Evolutionary conservation across 2,113 vertebrate genomes (phyloP).

Genomic region (Nycticryphes semicollaris): DNA sequence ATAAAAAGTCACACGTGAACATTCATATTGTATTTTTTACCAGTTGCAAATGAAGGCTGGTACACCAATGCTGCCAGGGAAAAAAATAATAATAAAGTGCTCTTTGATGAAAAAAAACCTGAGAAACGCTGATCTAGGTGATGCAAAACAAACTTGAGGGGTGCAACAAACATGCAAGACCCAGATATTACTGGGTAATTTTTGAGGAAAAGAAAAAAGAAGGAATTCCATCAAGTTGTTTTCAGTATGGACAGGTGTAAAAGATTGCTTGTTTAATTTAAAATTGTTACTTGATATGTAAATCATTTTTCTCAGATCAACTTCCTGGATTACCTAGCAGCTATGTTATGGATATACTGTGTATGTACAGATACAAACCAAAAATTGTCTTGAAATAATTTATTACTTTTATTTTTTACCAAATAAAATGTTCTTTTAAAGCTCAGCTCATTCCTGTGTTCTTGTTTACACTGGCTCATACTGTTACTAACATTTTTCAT

Average conservation of each 20-base stretch:
- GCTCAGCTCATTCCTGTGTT: background rate
- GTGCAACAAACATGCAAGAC: background rate
- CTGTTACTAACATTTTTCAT: background rate
- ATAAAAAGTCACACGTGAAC: background rate
- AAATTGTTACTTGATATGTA: background rate
- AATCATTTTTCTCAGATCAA: background rate
- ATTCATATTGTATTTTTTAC: background rate
- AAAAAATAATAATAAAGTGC: background rate
- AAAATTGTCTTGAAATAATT: constrained; percentile 58
- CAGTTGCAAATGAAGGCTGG: background rate
- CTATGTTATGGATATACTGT: background rate
- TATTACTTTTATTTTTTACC: constrained; percentile 64
- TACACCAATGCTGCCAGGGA: background rate
- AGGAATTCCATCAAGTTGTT: background rate
- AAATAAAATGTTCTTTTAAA: constrained; percentile 62
- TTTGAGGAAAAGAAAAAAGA: rapidly evolving
- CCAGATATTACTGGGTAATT: background rate
- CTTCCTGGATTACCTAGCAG: background rate
- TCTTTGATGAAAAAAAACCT: background rate
- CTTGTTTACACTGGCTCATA: background rate
- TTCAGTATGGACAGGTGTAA: background rate
- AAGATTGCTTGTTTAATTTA: background rate
- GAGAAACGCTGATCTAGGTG: background rate
- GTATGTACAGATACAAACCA: constrained; percentile 23
- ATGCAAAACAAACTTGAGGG: background rate